These are phyloP conservation scores for Andrena praecox DNA, from an alignment of 2,888 invertebrate species.

Conservation along the genomic window DNA sequence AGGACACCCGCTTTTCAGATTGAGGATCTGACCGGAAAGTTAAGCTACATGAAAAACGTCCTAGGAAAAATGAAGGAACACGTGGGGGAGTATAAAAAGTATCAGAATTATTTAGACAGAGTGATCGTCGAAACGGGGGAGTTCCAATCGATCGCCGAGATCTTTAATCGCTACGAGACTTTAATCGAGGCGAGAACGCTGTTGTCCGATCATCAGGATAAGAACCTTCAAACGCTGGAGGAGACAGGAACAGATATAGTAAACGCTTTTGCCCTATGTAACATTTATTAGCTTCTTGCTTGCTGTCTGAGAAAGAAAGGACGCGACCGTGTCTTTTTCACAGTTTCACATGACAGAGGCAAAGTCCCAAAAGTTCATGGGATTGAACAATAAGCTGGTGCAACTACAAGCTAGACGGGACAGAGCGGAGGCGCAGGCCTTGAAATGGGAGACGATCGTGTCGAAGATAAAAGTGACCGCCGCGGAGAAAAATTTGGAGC, in stretches of 20 bases:
- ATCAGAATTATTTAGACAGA: slow-evolving; percentile 87
- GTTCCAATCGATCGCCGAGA: slow-evolving; percentile 87
- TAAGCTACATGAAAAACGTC: slow-evolving; percentile 85
- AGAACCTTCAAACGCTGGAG: slow-evolving; percentile 87
- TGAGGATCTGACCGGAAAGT: slow-evolving; percentile 85
- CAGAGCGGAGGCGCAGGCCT: slow-evolving; percentile 86
- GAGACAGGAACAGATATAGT: slow-evolving; percentile 87
- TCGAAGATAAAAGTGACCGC: slow-evolving; percentile 87
- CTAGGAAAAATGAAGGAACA: slow-evolving; percentile 87
- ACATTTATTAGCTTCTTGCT: slow-evolving; percentile 13
- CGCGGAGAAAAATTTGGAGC: slow-evolving; percentile 86
- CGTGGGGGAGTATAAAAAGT: slow-evolving; percentile 87
- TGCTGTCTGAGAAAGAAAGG: not conserved
- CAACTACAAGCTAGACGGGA: slow-evolving; percentile 88
- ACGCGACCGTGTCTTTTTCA: not conserved
- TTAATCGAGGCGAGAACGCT: slow-evolving; percentile 87
- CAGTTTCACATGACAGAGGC: slow-evolving; percentile 86
- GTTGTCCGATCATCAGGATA: slow-evolving; percentile 86
- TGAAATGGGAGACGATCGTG: slow-evolving; percentile 88
- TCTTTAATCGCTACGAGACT: slow-evolving; percentile 89
- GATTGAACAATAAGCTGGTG: slow-evolving; percentile 88
- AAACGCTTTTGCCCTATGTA: slow-evolving; percentile 22
- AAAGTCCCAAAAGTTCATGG: slow-evolving; percentile 88
- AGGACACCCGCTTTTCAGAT: slow-evolving; percentile 78
- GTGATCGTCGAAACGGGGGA: slow-evolving; percentile 86